A percentile compares a stretch with the other conserved stretches of the same genome.
Conservation (phyloP, 2,797 vertebrate genomes). For the Sebastes cheni region DNA sequence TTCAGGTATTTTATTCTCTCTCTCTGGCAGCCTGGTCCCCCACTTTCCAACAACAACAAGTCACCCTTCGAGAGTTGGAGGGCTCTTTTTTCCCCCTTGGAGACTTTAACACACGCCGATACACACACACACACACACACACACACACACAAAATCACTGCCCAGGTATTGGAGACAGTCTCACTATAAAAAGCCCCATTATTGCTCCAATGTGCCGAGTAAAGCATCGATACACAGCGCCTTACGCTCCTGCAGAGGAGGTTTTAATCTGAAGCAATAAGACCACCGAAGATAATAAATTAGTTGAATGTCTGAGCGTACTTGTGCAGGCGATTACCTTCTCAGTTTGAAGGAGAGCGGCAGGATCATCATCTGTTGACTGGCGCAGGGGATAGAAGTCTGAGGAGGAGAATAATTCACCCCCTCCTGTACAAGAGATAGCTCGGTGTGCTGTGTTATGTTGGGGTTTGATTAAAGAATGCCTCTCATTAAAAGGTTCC, state of each 20-base stretch:
- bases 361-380: conserved; percentile 64
- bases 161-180: conserved; percentile 43
- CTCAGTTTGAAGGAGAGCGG: conserved; percentile 51
- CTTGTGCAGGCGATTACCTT: conserved; percentile 53
- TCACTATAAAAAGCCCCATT: conserved; percentile 32
- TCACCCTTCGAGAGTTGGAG: conserved; percentile 5
- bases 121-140: conserved; percentile 5
- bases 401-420: conserved; percentile 47
- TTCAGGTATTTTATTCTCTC: conserved; percentile 27
- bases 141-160: conserved; percentile 29
- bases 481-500: conserved; percentile 82
- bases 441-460: conserved; percentile 65
- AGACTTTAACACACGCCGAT: not conserved
- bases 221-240: conserved; percentile 39
- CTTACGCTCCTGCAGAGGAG: conserved; percentile 40
- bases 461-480: conserved; percentile 79
- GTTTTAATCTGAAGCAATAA: conserved; percentile 58
- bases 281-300: conserved; percentile 46
- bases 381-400: conserved; percentile 40
- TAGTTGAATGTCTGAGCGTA: conserved; percentile 42
- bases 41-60: conserved; percentile 44
- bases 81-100: conserved; percentile 11
- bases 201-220: conserved; percentile 35
- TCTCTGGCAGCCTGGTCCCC: not conserved
- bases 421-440: conserved; percentile 28